A percentile compares a stretch with the other conserved stretches of the same genome.
These are phyloP conservation scores for Puffinus mauretanicus DNA, from an alignment of 2,113 vertebrate species.

Conservation along the genomic window DNA sequence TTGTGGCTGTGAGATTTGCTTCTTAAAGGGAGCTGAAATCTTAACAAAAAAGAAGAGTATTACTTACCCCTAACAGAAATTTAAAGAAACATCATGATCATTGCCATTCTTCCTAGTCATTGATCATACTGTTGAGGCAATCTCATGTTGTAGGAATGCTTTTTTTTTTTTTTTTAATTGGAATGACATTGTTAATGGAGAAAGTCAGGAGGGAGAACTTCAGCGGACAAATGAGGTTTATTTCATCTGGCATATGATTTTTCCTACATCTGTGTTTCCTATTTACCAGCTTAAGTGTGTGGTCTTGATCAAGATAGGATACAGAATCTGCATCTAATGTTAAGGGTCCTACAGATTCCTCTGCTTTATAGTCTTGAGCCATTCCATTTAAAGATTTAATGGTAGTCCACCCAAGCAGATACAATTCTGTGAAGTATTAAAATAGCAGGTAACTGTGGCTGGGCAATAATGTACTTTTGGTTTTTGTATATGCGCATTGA, in stretches of 20 bases:
- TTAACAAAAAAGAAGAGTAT: neutral
- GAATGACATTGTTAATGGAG: neutral
- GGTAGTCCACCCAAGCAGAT: neutral
- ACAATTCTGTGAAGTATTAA: neutral
- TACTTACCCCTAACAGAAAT: neutral
- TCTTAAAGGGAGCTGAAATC: neutral
- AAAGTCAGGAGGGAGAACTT: neutral
- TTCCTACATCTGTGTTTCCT: neutral
- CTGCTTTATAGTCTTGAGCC: neutral
- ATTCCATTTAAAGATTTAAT: neutral
- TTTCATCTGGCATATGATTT: neutral
- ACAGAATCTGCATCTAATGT: neutral
- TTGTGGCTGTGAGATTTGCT: neutral
- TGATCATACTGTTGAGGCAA: neutral
- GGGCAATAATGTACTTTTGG: neutral
- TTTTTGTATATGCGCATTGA: neutral
- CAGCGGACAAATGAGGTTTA: neutral
- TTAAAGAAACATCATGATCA: accelerated
- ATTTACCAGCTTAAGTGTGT: neutral
- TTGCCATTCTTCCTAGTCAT: neutral
- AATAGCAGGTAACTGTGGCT: neutral
- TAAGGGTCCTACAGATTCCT: neutral
- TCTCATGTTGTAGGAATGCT: neutral
- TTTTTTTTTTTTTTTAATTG: neutral
- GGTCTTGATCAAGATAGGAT: neutral